These are phyloP conservation scores for Rhagonycha fulva DNA, from an alignment of 2,888 invertebrate species.

Conservation along the genomic window DNA sequence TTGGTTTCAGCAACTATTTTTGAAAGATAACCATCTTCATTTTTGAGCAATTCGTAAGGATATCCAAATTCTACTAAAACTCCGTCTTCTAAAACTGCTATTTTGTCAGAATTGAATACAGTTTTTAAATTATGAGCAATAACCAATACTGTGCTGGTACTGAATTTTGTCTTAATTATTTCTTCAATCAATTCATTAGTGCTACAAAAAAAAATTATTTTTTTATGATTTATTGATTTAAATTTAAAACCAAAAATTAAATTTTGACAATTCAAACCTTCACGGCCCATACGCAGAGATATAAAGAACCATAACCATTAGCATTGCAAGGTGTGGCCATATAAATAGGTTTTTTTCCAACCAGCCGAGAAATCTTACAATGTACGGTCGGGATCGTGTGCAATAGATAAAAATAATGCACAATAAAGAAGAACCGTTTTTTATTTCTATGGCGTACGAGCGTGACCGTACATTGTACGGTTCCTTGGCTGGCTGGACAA, in stretches of 20 bases:
- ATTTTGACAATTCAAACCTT: conserved; percentile 28
- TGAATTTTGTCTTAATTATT: conserved; percentile 75
- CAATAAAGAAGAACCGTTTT: no score
- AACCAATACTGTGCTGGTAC: conserved; percentile 78
- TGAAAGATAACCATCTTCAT: conserved; percentile 65
- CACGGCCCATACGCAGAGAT: no score
- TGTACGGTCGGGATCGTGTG: no score
- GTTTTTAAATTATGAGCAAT: conserved; percentile 83
- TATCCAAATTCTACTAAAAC: conserved; percentile 76
- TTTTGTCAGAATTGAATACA: conserved; percentile 82
- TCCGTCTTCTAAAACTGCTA: conserved; percentile 81
- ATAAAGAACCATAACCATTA: no score
- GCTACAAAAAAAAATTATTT: conserved; percentile 22
- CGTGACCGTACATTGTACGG: no score
- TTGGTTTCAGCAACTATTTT: conserved; percentile 74
- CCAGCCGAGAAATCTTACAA: no score
- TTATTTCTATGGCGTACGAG: no score
- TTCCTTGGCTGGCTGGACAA: no score
- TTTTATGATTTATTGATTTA: not conserved
- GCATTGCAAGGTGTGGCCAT: no score
- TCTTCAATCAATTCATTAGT: conserved; percentile 77
- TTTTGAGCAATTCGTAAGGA: conserved; percentile 70
- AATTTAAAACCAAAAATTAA: not conserved
- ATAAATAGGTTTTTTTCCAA: no score
- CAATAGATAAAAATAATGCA: no score